Conservation (phyloP, 2,888 invertebrate species). For the Schrankia costaestrigalis region DNA sequence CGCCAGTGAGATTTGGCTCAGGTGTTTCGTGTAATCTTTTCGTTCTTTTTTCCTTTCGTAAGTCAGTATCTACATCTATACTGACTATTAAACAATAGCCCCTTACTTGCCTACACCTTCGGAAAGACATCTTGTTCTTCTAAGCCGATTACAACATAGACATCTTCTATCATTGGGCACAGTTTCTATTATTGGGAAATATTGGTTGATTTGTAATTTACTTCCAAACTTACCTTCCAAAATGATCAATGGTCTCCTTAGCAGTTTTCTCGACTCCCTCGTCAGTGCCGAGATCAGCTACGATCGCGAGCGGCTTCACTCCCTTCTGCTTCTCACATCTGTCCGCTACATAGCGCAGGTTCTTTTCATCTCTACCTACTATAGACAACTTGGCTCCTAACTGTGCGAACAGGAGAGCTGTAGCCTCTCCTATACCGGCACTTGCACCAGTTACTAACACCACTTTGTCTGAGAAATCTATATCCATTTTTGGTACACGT, state of each 20-base stretch:
- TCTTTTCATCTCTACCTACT: slow-evolving; percentile 34
- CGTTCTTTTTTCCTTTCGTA: no score
- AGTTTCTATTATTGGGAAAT: no score
- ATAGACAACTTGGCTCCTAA: slow-evolving; percentile 36
- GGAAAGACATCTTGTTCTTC: no score
- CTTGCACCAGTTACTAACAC: slow-evolving; percentile 45
- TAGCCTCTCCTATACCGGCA: slow-evolving; percentile 42
- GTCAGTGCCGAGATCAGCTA: slow-evolving; percentile 33
- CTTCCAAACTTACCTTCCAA: slow-evolving; percentile 40
- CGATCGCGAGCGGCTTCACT: slow-evolving; percentile 27
- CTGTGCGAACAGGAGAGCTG: slow-evolving; percentile 36
- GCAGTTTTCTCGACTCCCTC: slow-evolving; percentile 28
- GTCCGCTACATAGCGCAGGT: slow-evolving; percentile 28
- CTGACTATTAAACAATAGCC: no score
- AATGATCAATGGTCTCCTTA: slow-evolving; percentile 36
- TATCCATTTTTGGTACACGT: slow-evolving; percentile 3
- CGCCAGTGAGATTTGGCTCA: no score
- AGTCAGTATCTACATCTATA: no score
- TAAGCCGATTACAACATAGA: no score
- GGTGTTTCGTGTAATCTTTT: no score
- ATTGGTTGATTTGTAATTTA: no score
- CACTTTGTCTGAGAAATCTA: slow-evolving; percentile 36
- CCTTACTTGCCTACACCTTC: no score
- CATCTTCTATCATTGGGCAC: no score
- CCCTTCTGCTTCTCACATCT: slow-evolving; percentile 29